Evolutionary conservation across 2,888 invertebrate genomes (phyloP).

Genomic region (Meteorus colon): DNA sequence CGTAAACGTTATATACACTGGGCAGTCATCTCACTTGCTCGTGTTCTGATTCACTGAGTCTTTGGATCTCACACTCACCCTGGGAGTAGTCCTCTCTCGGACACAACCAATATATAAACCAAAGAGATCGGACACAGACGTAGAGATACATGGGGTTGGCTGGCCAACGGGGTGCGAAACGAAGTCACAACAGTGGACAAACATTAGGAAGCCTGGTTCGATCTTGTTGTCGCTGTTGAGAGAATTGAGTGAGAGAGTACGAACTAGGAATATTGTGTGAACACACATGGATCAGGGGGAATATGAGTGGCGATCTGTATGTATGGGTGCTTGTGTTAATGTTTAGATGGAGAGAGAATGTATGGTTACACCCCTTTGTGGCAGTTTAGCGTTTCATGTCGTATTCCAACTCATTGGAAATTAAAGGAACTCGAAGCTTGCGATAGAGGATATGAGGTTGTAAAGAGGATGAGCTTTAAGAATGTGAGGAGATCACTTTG

Average conservation of each 20-base stretch:
- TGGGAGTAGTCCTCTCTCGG: slow-evolving; percentile 34
- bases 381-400: slow-evolving; percentile 71
- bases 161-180: slow-evolving; percentile 41
- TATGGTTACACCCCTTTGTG: slow-evolving; percentile 66
- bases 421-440: slow-evolving; percentile 66
- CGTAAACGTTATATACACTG: slow-evolving; percentile 38
- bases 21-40: slow-evolving; percentile 29
- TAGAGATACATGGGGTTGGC: slow-evolving; percentile 17
- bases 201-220: slow-evolving; percentile 53
- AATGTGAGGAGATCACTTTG: background rate
- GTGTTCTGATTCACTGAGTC: slow-evolving; percentile 60
- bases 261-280: slow-evolving; percentile 3
- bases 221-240: slow-evolving; percentile 23
- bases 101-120: slow-evolving; percentile 18
- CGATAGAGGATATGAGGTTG: slow-evolving; percentile 24
- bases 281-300: background rate
- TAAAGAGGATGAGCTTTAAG: background rate
- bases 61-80: slow-evolving; percentile 43
- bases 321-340: background rate
- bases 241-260: slow-evolving; percentile 33
- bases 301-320: slow-evolving; percentile 29
- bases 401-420: slow-evolving; percentile 73
- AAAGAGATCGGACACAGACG: slow-evolving; percentile 25
- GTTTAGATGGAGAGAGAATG: slow-evolving; percentile 39
- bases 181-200: slow-evolving; percentile 54